phyloP scores from a whole-genome alignment of 2,113 vertebrate genomes.

The Labrus mixtus region DNA sequence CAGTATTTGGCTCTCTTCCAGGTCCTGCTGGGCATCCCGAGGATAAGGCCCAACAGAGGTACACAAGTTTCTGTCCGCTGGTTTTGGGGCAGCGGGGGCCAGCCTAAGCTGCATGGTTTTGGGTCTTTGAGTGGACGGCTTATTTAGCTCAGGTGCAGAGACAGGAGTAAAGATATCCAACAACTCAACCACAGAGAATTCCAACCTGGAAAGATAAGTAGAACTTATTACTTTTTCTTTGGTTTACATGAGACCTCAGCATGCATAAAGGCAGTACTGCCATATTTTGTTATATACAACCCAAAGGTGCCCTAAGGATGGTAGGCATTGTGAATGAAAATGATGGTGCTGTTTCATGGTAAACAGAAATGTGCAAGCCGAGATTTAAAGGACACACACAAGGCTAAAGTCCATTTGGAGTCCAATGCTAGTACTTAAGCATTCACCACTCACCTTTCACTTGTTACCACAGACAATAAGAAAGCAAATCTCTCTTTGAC shows the following conservation, averaged over 20 bases:
- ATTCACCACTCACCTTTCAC: constrained; percentile 52
- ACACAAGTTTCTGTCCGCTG: constrained; percentile 22
- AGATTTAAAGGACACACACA: background rate
- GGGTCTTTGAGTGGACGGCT: constrained; percentile 33
- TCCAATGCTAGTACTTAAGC: background rate
- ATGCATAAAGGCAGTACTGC: constrained; percentile 20
- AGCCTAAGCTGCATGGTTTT: constrained; percentile 22
- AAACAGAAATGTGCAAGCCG: constrained; percentile 11
- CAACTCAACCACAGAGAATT: constrained; percentile 87
- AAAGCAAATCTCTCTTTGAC: constrained; percentile 62
- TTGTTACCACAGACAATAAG: constrained; percentile 62
- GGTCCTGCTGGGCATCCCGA: constrained; percentile 69
- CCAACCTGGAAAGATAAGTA: constrained; percentile 77
- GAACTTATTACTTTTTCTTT: constrained; percentile 13
- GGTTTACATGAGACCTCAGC: background rate
- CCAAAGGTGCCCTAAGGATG: background rate
- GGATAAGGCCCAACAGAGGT: constrained; percentile 27
- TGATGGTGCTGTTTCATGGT: background rate
- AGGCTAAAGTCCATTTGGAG: constrained; percentile 16
- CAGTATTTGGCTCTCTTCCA: constrained; percentile 91
- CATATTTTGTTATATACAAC: constrained; percentile 34
- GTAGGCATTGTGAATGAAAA: constrained; percentile 23
- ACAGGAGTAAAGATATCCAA: constrained; percentile 86
- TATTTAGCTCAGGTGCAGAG: constrained; percentile 57
- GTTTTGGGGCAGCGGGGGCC: constrained; percentile 33